These are phyloP conservation scores for Nothobranchius furzeri DNA, from an alignment of 2,113 vertebrate species.

Conservation along the genomic window DNA sequence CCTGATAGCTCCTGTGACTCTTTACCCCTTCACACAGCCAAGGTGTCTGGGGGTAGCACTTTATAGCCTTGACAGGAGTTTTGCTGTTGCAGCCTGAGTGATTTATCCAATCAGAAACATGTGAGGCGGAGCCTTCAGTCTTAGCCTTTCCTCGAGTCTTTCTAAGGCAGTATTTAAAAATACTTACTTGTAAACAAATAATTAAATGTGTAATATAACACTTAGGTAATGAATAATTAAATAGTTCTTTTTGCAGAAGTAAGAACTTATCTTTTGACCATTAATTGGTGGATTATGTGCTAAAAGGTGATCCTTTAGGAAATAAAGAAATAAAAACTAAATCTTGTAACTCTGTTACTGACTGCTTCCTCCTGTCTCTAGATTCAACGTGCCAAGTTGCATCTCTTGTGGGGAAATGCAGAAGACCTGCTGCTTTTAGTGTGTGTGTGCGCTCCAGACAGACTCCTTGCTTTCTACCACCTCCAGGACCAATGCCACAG, in stretches of 20 bases:
- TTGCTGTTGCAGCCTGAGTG: conserved; percentile 19
- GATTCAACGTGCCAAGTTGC: conserved; percentile 74
- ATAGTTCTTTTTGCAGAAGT: background rate
- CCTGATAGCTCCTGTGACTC: conserved; percentile 45
- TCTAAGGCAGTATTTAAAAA: background rate
- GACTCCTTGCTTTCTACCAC: conserved; percentile 67
- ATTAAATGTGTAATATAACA: background rate
- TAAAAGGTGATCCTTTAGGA: conserved; percentile 25
- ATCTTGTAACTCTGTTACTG: conserved; percentile 55
- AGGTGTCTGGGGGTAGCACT: background rate
- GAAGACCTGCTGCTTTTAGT: conserved; percentile 75
- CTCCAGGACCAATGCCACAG: conserved; percentile 75
- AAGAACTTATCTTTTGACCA: background rate
- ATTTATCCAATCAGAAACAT: background rate
- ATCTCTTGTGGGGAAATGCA: conserved; percentile 64
- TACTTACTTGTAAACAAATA: background rate
- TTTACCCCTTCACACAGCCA: conserved; percentile 4
- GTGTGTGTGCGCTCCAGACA: conserved; percentile 69
- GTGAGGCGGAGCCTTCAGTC: no score
- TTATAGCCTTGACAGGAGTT: conserved; percentile 18
- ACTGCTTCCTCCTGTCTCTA: conserved; percentile 78
- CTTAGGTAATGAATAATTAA: conserved; percentile 8
- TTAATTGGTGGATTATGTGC: conserved; percentile 14
- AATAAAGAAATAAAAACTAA: conserved; percentile 49
- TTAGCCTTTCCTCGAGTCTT: background rate